Evolutionary conservation across 2,888 invertebrate genomes (phyloP).

Genomic region (Lagria hirta): DNA sequence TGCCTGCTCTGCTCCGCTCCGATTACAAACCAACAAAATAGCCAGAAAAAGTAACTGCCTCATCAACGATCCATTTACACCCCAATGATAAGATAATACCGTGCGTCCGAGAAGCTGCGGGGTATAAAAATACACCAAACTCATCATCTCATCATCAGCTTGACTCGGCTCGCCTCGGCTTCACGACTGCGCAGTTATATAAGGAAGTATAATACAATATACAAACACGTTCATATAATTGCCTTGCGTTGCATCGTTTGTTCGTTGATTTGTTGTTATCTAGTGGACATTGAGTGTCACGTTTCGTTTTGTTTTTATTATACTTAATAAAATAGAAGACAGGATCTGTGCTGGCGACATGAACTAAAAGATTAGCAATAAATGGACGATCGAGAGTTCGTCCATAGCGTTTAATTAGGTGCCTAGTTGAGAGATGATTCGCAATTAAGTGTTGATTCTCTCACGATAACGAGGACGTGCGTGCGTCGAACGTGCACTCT

Average conservation of each 20-base stretch:
- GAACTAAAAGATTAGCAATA: conserved; percentile 53
- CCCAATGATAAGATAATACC: conserved; percentile 6
- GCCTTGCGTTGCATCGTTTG: conserved; percentile 41
- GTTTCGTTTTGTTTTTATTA: conserved; percentile 31
- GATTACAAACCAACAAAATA: conserved; percentile 17
- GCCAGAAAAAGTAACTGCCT: too few relatives aligned
- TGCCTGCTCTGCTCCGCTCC: conserved; percentile 34
- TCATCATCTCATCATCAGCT: conserved; percentile 10
- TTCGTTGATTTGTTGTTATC: conserved; percentile 49
- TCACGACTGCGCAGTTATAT: conserved; percentile 16
- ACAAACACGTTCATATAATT: conserved; percentile 17
- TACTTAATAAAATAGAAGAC: too few relatives aligned
- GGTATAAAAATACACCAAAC: conserved; percentile 14
- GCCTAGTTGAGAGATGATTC: conserved; percentile 49
- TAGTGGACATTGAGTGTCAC: conserved; percentile 42
- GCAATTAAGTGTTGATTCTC: conserved; percentile 28
- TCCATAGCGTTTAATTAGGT: conserved; percentile 54
- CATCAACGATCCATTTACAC: conserved; percentile 17
- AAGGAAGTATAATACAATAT: conserved; percentile 7
- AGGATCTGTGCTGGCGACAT: conserved; percentile 45
- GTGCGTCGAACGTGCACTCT: conserved; percentile 43
- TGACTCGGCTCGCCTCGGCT: conserved; percentile 5
- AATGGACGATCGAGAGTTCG: conserved; percentile 49
- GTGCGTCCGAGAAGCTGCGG: conserved; percentile 35
- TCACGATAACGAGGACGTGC: conserved; percentile 46